Evolutionary conservation across 1,140 invertebrate genomes (phyloP), one percentile per base, ranked within the genome.

Genomic region (Octopus sinensis): DNA sequence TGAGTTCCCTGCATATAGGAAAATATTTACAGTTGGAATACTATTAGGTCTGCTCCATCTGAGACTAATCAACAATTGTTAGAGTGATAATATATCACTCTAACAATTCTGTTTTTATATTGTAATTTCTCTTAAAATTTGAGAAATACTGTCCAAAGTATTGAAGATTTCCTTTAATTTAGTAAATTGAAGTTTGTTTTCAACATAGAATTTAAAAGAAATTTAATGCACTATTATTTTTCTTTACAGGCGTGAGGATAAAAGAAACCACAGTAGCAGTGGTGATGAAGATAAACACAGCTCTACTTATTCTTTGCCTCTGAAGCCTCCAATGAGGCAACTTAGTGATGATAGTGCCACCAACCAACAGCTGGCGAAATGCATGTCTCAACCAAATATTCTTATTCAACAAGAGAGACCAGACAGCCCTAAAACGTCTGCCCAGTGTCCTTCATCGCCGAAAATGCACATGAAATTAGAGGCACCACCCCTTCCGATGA

Each of bases 301-400:
- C 73, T 93, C 93, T 5, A 90, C 93, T 80, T 88, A 92, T 82
- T 84, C 87, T 30, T 90, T 93, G 83, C 92, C 93, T 4, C 93
- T 93, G 4, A 93, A 92, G 84, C 83, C 81, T 76, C 76, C 76
- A 77, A 76, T 80, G 7, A 77, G 83, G 9, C 84, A 83, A 78
- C 71, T 80, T 78, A 83, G 83, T 75, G 80, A 84, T 54, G 85
- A 86, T 53, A 81, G 81, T 17, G 82, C 83, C 30, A 79, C 62
- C 10, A 84, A 85, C 78, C 83, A 88, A 12, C 77, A 79, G 9
- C 79, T 83, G 53, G 88, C 86, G 56, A 90, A 89, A 68, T 86
- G 88, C 30, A 79, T 87, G 54, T 88, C 88, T 73, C 87, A 88
- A 78, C 85, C 87, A 13, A 87, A 86, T 68, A 84, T 87, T n/a